Evolutionary conservation across 2,888 invertebrate species (phyloP).

Genomic region (Agrochola macilenta): DNA sequence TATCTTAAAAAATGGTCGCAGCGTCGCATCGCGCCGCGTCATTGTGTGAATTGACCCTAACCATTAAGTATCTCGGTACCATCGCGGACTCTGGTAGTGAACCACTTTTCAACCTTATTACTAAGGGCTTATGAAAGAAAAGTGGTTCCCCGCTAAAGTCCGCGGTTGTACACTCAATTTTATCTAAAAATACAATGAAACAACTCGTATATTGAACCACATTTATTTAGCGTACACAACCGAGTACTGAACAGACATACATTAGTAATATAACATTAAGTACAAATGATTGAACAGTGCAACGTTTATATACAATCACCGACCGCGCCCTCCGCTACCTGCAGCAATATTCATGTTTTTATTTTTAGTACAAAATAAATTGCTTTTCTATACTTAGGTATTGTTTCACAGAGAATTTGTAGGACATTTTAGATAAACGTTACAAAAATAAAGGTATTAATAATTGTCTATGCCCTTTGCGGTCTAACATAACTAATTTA

Average conservation of each 20-base stretch:
- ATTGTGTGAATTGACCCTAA: neutral
- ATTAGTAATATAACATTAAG: conserved; percentile 55
- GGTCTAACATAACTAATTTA: neutral
- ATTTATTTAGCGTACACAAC: conserved; percentile 75
- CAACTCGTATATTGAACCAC: conserved; percentile 66
- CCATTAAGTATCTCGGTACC: neutral
- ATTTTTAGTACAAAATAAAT: conserved; percentile 3
- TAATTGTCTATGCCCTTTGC: neutral
- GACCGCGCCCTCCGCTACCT: conserved; percentile 12
- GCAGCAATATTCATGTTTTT: conserved; percentile 49
- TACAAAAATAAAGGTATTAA: neutral
- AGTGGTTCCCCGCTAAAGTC: too few relatives aligned
- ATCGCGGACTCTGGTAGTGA: too few relatives aligned
- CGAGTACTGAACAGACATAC: conserved; percentile 64
- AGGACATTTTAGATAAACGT: neutral
- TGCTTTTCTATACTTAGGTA: neutral
- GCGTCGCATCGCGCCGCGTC: neutral
- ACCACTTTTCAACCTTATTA: too few relatives aligned
- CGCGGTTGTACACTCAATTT: neutral
- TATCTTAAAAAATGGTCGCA: neutral
- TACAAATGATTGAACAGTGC: conserved; percentile 50
- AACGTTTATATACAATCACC: conserved; percentile 15
- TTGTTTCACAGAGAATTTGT: neutral
- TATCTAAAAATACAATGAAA: conserved; percentile 50
- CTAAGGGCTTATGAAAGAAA: too few relatives aligned